A percentile compares a stretch with the other conserved stretches of the same genome.
phyloP scores from a whole-genome alignment of 1,140 invertebrate genomes.

The Scaptomyza pallida region DNA sequence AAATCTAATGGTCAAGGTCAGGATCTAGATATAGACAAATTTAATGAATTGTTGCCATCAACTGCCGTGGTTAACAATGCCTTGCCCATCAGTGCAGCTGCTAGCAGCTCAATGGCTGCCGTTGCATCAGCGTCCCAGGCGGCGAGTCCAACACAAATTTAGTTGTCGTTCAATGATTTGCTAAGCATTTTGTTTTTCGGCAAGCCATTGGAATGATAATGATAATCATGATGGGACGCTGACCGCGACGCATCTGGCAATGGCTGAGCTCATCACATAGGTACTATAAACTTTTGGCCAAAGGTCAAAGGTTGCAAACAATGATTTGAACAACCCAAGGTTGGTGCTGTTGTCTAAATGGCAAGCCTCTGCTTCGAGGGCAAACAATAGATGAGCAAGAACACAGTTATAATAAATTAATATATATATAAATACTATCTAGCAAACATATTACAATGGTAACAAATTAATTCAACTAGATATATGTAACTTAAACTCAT shows the following conservation, averaged over 20 bases:
- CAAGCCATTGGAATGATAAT: conserved; percentile 65
- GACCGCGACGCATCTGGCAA: conserved; percentile 16
- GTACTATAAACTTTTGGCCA: conserved; percentile 59
- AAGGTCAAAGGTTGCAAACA: conserved; percentile 54
- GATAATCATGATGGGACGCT: conserved; percentile 10
- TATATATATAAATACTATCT: conserved; percentile 48
- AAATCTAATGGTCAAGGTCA: conserved; percentile 39
- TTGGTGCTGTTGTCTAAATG: conserved; percentile 57
- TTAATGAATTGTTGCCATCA: conserved; percentile 16
- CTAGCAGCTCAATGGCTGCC: conserved; percentile 17
- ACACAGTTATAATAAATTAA: conserved; percentile 45
- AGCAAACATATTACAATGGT: conserved; percentile 43
- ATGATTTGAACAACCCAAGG: conserved; percentile 58
- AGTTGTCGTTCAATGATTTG: conserved; percentile 84
- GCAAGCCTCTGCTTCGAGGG: conserved; percentile 27
- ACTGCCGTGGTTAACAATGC: conserved; percentile 14
- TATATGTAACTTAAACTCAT: conserved; percentile 31
- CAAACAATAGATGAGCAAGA: conserved; percentile 18
- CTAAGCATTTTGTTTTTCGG: conserved; percentile 83
- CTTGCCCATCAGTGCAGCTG: conserved; percentile 9
- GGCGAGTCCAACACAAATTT: conserved; percentile 76
- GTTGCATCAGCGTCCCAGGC: conserved; percentile 70
- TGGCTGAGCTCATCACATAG: conserved; percentile 37
- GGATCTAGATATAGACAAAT: conserved; percentile 27
- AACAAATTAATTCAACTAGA: conserved; percentile 41